Conservation (phyloP, 2,797 vertebrate species). For the Chrysocyon brachyurus region DNA sequence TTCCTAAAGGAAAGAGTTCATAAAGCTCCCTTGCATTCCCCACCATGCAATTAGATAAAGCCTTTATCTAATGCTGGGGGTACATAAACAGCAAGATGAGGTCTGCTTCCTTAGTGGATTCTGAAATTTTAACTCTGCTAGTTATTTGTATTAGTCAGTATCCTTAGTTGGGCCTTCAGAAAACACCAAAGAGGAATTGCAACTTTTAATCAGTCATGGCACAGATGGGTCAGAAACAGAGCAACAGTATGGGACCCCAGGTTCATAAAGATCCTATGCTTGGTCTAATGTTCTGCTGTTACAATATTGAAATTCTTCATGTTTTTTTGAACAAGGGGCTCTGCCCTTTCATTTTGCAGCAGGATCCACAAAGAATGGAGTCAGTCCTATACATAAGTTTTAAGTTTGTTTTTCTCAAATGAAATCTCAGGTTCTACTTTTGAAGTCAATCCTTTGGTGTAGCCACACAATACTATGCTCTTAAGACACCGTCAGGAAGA, state of each 20-base stretch:
- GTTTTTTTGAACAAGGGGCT: neutral
- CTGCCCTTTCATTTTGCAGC: neutral
- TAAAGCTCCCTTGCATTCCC: neutral
- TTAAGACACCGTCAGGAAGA: neutral
- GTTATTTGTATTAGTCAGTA: neutral
- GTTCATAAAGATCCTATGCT: too few species aligned
- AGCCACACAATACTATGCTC: too few species aligned
- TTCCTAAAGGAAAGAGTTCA: neutral
- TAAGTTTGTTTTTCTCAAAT: neutral
- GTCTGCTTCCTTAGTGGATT: neutral
- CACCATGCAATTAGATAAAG: rapidly evolving
- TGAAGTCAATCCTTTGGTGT: neutral
- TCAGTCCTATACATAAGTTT: neutral
- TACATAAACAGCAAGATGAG: neutral
- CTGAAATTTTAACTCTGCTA: neutral
- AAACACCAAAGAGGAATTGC: neutral
- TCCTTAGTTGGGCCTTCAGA: neutral
- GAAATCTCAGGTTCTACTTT: neutral
- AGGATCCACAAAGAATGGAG: rapidly evolving
- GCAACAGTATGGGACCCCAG: rapidly evolving
- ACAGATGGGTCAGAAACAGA: neutral
- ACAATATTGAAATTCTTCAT: neutral
- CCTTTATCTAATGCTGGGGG: neutral
- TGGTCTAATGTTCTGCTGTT: neutral
- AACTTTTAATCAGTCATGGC: neutral